Base-by-base conservation (phyloP, 1,140 invertebrate genomes). In the Neodiprion pinetum region DNA sequence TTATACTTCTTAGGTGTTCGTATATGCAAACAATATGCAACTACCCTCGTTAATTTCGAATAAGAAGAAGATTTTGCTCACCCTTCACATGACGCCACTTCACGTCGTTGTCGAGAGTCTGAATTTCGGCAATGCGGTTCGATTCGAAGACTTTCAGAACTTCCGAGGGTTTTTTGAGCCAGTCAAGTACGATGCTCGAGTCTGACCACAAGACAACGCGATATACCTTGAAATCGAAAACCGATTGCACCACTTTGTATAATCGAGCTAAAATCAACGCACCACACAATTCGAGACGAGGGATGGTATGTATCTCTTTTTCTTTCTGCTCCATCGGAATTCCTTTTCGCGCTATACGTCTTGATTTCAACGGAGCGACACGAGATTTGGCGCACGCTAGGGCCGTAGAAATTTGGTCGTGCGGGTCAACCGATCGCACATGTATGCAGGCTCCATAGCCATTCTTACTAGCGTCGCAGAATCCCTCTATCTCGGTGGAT, bases 371-470 rank as follows among this genome's bases (percentile, higher is more conserved):
- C n/a, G 78, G 78, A 21, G 76, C 66, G 4, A 79, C 74, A 47
- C 75, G 47, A 48, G 78, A 78, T 68, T 77, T 80, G 0, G 75
- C 70, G 48, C 73, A 75, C n/a, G 77, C 23, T 49, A 78, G 71
- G n/a, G 67, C 67, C 2, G 49, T 23, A 11, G 65, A 21, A 48
- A 21, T 21, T 21, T 21, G 0, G 17, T 21, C 17, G 17, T 21
- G 17, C 0, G 17, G 17, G 17, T 21, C 17, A 21, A 21, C 17
- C 17, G 17, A 21, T 1, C 81, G 67, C 7, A 84, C 9, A 53
- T 85, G 87, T 1, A 86, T 28, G 53, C 80, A 83, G 0, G 84
- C 83, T 0, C 81, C 84, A 70, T 87, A 88, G 0, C 80, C 83
- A 1, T 9, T 47, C 49, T 81, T 75, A 11, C 80, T 85, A 0